phyloP scores from a whole-genome alignment of 2,113 vertebrate genomes.

The Saguinus imperator region DNA sequence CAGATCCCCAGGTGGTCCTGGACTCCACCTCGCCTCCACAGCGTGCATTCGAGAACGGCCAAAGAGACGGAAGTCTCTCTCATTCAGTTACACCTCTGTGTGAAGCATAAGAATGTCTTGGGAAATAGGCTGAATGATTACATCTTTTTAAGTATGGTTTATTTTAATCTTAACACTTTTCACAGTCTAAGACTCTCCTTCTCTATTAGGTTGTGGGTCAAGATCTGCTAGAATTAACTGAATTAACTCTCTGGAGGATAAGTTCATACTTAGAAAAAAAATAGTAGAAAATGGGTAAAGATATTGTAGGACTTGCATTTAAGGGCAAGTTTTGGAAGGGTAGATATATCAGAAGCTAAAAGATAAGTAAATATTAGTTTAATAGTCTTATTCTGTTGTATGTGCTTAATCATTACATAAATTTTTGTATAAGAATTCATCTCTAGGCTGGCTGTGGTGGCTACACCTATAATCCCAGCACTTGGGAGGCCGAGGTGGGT shows the following conservation, averaged over 20 bases:
- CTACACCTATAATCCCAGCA: too few relatives aligned
- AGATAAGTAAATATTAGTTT: neutral
- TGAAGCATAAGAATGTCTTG: neutral
- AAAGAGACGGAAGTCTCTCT: rapidly evolving
- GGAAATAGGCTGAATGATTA: neutral
- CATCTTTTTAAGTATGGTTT: neutral
- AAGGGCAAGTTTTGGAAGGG: neutral
- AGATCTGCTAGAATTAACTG: neutral
- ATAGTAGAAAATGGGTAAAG: neutral
- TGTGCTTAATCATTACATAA: neutral
- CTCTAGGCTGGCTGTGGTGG: rapidly evolving
- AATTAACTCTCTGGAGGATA: neutral
- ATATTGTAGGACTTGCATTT: too few relatives aligned
- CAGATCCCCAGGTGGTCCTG: rapidly evolving
- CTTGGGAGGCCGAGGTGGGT: too few relatives aligned
- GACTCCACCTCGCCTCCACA: rapidly evolving
- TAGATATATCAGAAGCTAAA: neutral
- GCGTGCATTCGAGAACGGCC: rapidly evolving
- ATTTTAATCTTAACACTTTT: neutral
- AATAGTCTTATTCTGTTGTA: neutral
- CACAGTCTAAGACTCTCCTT: neutral
- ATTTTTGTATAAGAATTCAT: neutral
- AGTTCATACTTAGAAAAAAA: neutral
- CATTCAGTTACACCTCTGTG: rapidly evolving
- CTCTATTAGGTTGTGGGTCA: neutral